Evolutionary conservation across 1,140 invertebrate species (phyloP).

Genomic region (Zaprionus capensis): DNA sequence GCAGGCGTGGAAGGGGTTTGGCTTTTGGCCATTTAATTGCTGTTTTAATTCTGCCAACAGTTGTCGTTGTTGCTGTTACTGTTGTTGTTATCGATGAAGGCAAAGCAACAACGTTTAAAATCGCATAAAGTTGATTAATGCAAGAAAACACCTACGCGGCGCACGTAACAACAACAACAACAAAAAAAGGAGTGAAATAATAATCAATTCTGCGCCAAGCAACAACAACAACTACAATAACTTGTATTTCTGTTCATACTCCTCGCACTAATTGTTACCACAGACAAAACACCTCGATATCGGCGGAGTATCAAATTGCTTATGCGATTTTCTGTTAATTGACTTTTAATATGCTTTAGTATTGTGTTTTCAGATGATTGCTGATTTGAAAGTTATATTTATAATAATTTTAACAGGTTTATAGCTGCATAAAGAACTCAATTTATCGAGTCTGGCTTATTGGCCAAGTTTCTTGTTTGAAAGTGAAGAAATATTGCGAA

Average conservation of each 20-base stretch:
- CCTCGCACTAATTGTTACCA: slow-evolving; percentile 9
- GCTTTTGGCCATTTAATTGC: slow-evolving; percentile 81
- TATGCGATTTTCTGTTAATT: background rate
- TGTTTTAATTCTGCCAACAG: slow-evolving; percentile 71
- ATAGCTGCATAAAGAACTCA: background rate
- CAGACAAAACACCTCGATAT: background rate
- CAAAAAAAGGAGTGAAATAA: slow-evolving; percentile 21
- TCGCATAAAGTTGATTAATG: slow-evolving; percentile 72
- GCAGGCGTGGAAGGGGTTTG: slow-evolving; percentile 49
- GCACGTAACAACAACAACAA: background rate
- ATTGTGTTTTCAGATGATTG: background rate
- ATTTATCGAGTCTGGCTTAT: background rate
- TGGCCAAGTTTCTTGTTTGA: background rate
- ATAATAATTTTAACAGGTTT: slow-evolving; percentile 1
- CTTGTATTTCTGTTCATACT: slow-evolving; percentile 22
- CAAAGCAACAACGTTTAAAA: slow-evolving; percentile 43
- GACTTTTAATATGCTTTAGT: slow-evolving; percentile 1
- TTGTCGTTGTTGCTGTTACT: slow-evolving; percentile 53
- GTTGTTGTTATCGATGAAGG: slow-evolving; percentile 47
- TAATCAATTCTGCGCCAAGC: slow-evolving; percentile 11
- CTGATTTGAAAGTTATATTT: slow-evolving; percentile 3
- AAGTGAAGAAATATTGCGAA: background rate
- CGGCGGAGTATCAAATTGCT: slow-evolving; percentile 2
- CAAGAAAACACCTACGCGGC: slow-evolving; percentile 60
- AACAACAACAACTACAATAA: slow-evolving; percentile 7